Evolutionary conservation across 2,113 vertebrate species (phyloP).

Genomic region (Sander vitreus): DNA sequence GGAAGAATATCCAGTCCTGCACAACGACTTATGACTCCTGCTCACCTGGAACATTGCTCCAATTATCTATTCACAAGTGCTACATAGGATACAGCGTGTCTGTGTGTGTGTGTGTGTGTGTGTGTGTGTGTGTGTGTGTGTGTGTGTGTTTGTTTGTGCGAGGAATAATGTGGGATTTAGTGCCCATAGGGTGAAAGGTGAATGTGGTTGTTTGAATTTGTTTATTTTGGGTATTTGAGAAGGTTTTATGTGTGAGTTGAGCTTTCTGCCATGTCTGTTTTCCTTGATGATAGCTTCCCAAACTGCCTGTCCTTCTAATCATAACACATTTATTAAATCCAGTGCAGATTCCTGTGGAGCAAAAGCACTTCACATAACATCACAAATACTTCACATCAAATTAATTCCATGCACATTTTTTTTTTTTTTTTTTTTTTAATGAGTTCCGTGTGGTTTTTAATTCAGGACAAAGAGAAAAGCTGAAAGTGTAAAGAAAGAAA

Average conservation of each 20-base stretch:
- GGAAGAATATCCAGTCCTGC: constrained; percentile 18
- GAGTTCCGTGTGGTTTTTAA: not conserved
- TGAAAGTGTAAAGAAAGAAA: not conserved
- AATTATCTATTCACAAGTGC: constrained; percentile 54
- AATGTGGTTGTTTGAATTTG: constrained; percentile 47
- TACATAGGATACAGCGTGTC: not conserved
- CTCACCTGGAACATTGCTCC: constrained; percentile 44
- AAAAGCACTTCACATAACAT: not conserved
- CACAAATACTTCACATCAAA: too few species aligned
- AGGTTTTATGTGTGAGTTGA: constrained; percentile 33
- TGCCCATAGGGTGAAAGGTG: constrained; percentile 34
- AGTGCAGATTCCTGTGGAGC: constrained; percentile 6
- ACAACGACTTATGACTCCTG: constrained; percentile 20
- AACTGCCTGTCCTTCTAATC: constrained; percentile 26
- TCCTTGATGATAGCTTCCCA: constrained; percentile 9
- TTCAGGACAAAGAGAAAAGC: not conserved
- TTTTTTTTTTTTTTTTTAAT: too few species aligned
- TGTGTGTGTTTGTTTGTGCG: constrained; percentile 26
- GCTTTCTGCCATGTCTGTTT: constrained; percentile 47
- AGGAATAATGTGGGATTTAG: constrained; percentile 9
- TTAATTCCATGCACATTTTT: too few species aligned
- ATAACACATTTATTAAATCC: constrained; percentile 17
- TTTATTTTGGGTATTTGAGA: constrained; percentile 49
- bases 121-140: constrained; percentile 27
- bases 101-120: constrained; percentile 26